These are phyloP conservation scores for Neosilurus hyrtlii DNA, from an alignment of 2,797 vertebrate species.

Conservation along the genomic window DNA sequence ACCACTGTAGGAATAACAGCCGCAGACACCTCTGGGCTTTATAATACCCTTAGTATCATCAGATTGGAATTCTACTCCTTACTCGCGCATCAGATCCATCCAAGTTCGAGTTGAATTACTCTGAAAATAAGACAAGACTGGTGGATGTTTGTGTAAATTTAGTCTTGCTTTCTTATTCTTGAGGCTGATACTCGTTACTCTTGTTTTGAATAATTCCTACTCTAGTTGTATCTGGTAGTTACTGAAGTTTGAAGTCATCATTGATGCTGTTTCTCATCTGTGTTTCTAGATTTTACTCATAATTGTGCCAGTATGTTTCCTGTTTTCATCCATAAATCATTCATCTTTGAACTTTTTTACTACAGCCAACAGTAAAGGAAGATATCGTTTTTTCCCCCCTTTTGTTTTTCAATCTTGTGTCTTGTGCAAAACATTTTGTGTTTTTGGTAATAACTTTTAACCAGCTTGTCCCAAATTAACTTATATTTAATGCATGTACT, in stretches of 20 bases:
- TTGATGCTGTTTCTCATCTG: not conserved
- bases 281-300: not conserved
- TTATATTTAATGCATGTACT: not conserved
- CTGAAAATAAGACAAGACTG: not conserved
- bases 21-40: not conserved
- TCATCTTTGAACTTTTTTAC: not conserved
- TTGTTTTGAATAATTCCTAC: not conserved
- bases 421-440: not conserved
- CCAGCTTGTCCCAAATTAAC: not conserved
- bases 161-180: not conserved
- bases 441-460: not conserved
- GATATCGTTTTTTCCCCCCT: not conserved
- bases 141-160: not conserved
- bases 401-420: not conserved
- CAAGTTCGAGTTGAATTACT: not conserved
- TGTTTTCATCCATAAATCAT: conserved; percentile 2
- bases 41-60: not conserved
- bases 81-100: not conserved
- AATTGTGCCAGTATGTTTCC: not conserved
- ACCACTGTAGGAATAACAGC: not conserved
- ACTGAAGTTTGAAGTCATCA: not conserved
- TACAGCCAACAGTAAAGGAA: not conserved
- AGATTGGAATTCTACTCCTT: not conserved
- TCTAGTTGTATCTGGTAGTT: not conserved
- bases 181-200: not conserved